A percentile compares a stretch with the other conserved stretches of the same genome.
Conservation (phyloP, 2,888 invertebrate genomes). For the Chloroclysta siterata region DNA sequence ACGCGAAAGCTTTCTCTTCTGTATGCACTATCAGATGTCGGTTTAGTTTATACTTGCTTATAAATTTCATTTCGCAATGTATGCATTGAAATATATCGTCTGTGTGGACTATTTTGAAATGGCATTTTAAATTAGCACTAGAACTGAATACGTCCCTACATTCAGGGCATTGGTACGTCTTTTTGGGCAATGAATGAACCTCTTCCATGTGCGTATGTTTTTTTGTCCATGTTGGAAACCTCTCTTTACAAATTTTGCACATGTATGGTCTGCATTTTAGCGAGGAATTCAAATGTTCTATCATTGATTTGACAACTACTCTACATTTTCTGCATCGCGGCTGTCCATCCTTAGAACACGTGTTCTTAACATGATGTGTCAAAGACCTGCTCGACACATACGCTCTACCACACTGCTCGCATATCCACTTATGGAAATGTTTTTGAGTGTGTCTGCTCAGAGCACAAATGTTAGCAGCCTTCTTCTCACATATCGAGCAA, state of each 20-base stretch:
- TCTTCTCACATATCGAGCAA: conserved; percentile 58
- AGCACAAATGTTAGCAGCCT: conserved; percentile 54
- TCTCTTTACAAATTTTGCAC: conserved; percentile 59
- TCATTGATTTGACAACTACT: conserved; percentile 50
- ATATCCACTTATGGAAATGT: conserved; percentile 64
- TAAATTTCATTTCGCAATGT: conserved; percentile 69
- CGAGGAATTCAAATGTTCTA: conserved; percentile 55
- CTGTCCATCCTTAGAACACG: conserved; percentile 46
- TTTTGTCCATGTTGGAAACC: conserved; percentile 55
- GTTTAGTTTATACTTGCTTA: conserved; percentile 66
- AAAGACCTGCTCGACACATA: conserved; percentile 58
- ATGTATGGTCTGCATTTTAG: conserved; percentile 58
- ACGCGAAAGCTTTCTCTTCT: conserved; percentile 72
- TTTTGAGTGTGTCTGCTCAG: conserved; percentile 64
- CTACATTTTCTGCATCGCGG: conserved; percentile 56
- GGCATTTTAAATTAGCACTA: conserved; percentile 32
- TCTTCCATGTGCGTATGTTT: conserved; percentile 57
- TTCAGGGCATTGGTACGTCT: conserved; percentile 60
- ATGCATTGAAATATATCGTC: conserved; percentile 57
- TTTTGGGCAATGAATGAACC: conserved; percentile 56
- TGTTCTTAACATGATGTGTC: conserved; percentile 49
- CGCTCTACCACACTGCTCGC: conserved; percentile 67
- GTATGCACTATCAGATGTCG: conserved; percentile 78
- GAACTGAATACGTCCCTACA: conserved; percentile 56
- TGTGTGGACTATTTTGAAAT: conserved; percentile 55